Evolutionary conservation across 1,140 invertebrate species (phyloP).

Genomic region (Orchesella cincta): DNA sequence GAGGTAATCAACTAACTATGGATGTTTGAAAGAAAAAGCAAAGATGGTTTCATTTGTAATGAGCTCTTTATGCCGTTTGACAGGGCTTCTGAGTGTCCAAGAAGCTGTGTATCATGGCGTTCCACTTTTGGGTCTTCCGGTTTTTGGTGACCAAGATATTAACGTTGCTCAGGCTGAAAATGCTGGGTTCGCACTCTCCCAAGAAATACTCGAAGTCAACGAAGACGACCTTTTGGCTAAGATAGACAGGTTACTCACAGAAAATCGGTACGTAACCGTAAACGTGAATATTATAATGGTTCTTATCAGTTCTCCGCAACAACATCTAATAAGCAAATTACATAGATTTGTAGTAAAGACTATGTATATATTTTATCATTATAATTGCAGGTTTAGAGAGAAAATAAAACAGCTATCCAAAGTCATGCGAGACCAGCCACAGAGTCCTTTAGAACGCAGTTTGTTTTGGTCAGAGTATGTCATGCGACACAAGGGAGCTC

Average conservation of each 20-base stretch:
- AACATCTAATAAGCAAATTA: not conserved
- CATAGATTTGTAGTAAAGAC: not conserved
- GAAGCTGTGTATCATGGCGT: conserved; percentile 64
- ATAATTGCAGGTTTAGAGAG: conserved; percentile 54
- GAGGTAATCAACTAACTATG: conserved; percentile 53
- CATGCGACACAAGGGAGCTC: conserved; percentile 49
- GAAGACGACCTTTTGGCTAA: conserved; percentile 31
- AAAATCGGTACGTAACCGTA: conserved; percentile 21
- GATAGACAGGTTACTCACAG: conserved; percentile 27
- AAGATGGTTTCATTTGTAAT: not conserved
- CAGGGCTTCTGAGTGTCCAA: conserved; percentile 61
- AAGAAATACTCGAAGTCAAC: conserved; percentile 38
- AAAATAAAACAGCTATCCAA: conserved; percentile 60
- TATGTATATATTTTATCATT: not conserved
- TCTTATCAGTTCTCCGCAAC: not conserved
- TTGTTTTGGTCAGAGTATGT: conserved; percentile 59
- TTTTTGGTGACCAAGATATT: conserved; percentile 63
- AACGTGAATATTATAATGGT: no score
- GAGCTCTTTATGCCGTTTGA: not conserved
- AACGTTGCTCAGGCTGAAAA: conserved; percentile 54
- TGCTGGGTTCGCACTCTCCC: conserved; percentile 30
- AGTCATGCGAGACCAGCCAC: conserved; percentile 62
- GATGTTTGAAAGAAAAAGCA: not conserved
- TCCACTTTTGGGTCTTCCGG: conserved; percentile 65
- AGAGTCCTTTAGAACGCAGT: conserved; percentile 60